Evolutionary conservation across 2,888 invertebrate species (phyloP), one percentile per base, ranked within the genome.

Genomic region (Heliconius aoede): DNA sequence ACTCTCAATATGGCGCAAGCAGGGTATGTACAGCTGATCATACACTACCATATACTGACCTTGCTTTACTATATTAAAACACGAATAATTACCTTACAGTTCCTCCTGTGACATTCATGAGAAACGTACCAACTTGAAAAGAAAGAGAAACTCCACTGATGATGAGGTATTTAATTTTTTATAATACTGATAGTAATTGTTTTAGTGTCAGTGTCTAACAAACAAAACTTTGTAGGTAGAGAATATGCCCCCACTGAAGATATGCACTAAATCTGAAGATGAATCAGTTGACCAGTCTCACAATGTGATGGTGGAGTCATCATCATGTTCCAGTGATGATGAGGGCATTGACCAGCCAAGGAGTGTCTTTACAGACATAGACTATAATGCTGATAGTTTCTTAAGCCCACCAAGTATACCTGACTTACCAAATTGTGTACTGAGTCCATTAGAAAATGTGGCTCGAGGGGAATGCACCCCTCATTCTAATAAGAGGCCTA

Each of bases 401-500:
- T 86, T 94, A 83, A 94, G 94, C 85, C 94, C 94, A 83, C 93
- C 91, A 26, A 93, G 94, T 86, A 86, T 93, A 86, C 86, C 92
- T 84, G 94, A 94, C 78, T 85, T 90, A 60, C 88, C 90, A 60
- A 92, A 89, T 83, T 91, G 89, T 88, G 94, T 94, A 74, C 85
- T 94, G 74, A 94, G 94, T 81, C 94, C 94, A 30, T 84, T 94
- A 80, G 94, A 94, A 82, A 94, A 94, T 92, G 93, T 94, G 74
- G 89, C 92, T n/a, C 91, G 93, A 82, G 93, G 93, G 15, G 93
- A 94, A 82, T 90, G 90, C 60, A 93, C 94, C 73, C 94, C 94
- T 85, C 94, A 94, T 83, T 91, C 93, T n/a, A 93, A 91, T 82
- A 94, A 94, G 84, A 91, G 94, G 81, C 85, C 90, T 76, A 91